Evolutionary conservation across 2,888 invertebrate species (phyloP).

Genomic region (Spilarctia lutea): DNA sequence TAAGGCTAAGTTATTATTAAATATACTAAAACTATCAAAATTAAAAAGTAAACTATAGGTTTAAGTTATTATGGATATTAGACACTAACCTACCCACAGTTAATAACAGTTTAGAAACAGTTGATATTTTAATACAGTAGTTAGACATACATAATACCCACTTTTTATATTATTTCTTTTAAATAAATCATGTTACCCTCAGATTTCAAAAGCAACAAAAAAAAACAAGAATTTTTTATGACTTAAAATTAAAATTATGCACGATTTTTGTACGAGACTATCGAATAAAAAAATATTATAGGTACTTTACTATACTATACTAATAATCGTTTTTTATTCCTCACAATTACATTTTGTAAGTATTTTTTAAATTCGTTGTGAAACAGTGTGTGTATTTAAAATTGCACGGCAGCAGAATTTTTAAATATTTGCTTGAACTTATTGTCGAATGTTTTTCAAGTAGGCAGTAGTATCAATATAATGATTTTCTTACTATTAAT

Average conservation of each 20-base stretch:
- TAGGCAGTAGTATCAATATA: constrained; percentile 9
- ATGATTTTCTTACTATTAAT: constrained; percentile 20
- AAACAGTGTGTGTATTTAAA: background rate
- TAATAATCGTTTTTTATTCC: background rate
- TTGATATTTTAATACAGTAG: background rate
- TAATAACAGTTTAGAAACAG: background rate
- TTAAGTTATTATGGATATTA: background rate
- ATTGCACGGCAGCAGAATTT: background rate
- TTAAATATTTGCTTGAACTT: background rate
- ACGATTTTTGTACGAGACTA: background rate
- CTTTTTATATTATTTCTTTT: background rate
- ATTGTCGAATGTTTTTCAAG: constrained; percentile 8
- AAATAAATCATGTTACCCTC: background rate
- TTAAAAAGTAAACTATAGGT: background rate
- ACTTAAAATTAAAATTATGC: background rate
- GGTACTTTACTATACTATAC: background rate
- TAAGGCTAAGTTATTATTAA: background rate
- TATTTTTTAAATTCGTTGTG: background rate
- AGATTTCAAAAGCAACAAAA: background rate
- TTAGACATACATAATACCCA: background rate
- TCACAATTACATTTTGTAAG: background rate
- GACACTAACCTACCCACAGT: background rate
- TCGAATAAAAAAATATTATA: background rate
- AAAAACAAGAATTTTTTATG: background rate
- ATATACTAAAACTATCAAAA: background rate